phyloP scores from a whole-genome alignment of 2,888 invertebrate species.

The Drosophila lacicola region DNA sequence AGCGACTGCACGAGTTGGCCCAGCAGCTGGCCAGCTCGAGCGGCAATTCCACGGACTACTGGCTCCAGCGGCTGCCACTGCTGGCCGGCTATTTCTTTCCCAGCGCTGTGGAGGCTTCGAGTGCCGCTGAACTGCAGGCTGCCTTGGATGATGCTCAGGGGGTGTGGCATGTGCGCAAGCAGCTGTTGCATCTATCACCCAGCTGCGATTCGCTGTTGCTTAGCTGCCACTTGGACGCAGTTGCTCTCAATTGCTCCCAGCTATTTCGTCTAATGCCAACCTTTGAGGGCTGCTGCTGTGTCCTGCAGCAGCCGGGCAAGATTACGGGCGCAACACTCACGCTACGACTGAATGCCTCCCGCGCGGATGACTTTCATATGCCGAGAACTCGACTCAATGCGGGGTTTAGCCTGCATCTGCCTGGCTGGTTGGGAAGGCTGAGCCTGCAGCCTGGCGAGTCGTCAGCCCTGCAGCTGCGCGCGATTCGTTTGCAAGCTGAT shows the following conservation, averaged over 20 bases:
- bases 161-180: conserved; percentile 14
- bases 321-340: conserved; percentile 50
- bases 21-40: conserved; percentile 38
- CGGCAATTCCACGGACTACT: conserved; percentile 31
- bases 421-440: conserved; percentile 57
- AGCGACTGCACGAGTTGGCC: conserved; percentile 50
- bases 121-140: conserved; percentile 21
- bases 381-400: conserved; percentile 30
- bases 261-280: conserved; percentile 58
- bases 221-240: conserved; percentile 62
- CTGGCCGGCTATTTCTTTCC: conserved; percentile 69
- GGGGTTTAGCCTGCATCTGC: conserved; percentile 69
- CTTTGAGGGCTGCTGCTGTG: conserved; percentile 72
- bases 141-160: conserved; percentile 7
- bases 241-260: conserved; percentile 52
- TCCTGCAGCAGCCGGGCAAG: conserved; percentile 18
- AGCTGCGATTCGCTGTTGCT: conserved; percentile 70
- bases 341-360: conserved; percentile 70
- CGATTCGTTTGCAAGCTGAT: conserved; percentile 52
- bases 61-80: conserved; percentile 57
- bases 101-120: conserved; percentile 9
- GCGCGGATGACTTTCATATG: conserved; percentile 65
- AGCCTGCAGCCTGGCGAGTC: conserved; percentile 62
- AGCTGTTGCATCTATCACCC: conserved; percentile 63
- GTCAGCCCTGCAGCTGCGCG: conserved; percentile 45